These are phyloP conservation scores for Sogatella furcifera DNA, from an alignment of 1,140 invertebrate species.

Conservation along the genomic window DNA sequence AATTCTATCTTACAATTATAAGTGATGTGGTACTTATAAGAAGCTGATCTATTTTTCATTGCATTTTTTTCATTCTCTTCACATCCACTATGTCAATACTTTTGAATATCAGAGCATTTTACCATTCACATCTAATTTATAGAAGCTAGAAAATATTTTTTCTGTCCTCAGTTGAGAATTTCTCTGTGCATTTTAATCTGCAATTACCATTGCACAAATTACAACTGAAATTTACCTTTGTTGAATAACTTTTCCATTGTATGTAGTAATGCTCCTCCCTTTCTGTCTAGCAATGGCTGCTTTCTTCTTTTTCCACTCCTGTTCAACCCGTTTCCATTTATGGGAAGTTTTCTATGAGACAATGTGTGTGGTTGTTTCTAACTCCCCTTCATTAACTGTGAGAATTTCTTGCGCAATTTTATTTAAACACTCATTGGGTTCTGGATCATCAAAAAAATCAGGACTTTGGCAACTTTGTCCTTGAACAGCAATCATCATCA, in stretches of 20 bases:
- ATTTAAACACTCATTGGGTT: too few species aligned
- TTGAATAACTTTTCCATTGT: neutral
- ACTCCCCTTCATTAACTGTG: too few species aligned
- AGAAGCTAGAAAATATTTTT: neutral
- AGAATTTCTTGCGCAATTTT: too few species aligned
- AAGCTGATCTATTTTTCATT: constrained; percentile 8
- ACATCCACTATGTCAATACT: neutral
- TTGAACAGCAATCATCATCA: too few species aligned
- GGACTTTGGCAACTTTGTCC: too few species aligned
- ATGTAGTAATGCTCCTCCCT: neutral
- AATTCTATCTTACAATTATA: neutral
- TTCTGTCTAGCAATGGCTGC: neutral
- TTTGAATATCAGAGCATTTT: neutral
- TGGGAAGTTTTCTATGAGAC: too few species aligned
- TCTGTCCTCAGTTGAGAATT: neutral
- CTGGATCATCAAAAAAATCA: too few species aligned
- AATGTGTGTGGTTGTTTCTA: too few species aligned
- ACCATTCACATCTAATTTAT: neutral
- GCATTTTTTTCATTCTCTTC: neutral
- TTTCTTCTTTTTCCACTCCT: neutral
- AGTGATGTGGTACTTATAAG: constrained; percentile 5
- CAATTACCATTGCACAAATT: neutral
- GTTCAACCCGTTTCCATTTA: too few species aligned
- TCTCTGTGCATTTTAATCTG: neutral
- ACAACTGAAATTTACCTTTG: neutral